These are phyloP conservation scores for Poicephalus meyeri DNA, from an alignment of 2,113 vertebrate genomes.

Conservation along the genomic window DNA sequence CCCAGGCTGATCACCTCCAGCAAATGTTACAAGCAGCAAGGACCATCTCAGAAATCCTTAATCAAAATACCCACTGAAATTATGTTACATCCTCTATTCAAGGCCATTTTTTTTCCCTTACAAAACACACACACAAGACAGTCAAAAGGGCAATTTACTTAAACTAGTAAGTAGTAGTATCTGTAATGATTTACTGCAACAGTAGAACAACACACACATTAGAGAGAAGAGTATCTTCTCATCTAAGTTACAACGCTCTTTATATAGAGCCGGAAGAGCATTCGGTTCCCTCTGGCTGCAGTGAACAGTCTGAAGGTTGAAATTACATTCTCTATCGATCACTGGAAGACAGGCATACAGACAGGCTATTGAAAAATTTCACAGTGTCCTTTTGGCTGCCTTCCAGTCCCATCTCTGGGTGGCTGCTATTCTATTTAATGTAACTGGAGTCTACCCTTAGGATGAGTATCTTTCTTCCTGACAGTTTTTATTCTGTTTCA, in stretches of 20 bases:
- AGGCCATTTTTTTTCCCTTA: not conserved
- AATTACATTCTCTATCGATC: conserved; percentile 62
- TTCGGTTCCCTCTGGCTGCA: not conserved
- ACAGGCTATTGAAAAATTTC: conserved; percentile 63
- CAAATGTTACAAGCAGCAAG: not conserved
- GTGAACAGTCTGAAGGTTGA: conserved; percentile 56
- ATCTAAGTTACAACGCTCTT: conserved; percentile 16
- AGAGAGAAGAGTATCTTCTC: not conserved
- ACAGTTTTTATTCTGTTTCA: conserved; percentile 45
- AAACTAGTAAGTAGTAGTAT: not conserved
- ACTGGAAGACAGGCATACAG: conserved; percentile 25
- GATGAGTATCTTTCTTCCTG: conserved; percentile 47
- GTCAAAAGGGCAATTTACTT: not conserved
- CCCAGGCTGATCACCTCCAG: not conserved
- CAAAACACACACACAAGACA: not conserved
- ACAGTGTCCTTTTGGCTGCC: conserved; percentile 65
- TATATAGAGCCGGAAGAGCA: not conserved
- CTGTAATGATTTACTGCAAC: not conserved
- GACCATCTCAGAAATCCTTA: not conserved
- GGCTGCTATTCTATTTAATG: conserved; percentile 54
- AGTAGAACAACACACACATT: not conserved
- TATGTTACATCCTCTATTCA: not conserved
- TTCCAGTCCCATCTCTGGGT: conserved; percentile 54
- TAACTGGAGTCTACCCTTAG: conserved; percentile 57
- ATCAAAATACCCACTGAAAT: not conserved